A percentile compares a stretch with the other conserved stretches of the same genome.
phyloP scores from a whole-genome alignment of 1,140 invertebrate species.

The Drosophila subpulchrella region DNA sequence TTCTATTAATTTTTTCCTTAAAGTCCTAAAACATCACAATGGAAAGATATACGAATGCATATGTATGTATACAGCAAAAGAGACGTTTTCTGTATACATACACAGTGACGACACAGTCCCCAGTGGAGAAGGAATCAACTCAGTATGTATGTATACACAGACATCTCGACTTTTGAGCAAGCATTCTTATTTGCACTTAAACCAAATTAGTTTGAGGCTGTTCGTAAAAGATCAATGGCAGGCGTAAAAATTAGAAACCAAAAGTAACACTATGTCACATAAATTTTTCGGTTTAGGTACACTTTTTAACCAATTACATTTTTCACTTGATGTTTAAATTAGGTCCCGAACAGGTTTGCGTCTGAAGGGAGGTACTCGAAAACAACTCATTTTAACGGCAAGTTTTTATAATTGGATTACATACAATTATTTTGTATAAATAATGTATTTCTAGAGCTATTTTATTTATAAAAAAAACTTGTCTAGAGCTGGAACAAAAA shows the following conservation, averaged over 20 bases:
- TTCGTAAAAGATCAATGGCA: not conserved
- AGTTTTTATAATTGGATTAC: conserved; percentile 2
- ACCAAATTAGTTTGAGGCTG: not conserved
- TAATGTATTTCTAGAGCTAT: conserved; percentile 19
- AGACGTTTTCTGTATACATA: conserved; percentile 68
- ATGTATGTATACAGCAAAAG: conserved; percentile 23
- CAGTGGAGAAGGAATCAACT: not conserved
- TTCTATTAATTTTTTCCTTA: conserved; percentile 1
- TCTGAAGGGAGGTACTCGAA: conserved; percentile 4
- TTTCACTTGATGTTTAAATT: conserved; percentile 23
- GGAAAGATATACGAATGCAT: conserved; percentile 29
- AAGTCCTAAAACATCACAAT: conserved; percentile 16
- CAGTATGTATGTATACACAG: not conserved
- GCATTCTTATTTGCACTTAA: not conserved
- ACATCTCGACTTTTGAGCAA: not conserved
- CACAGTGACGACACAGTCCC: conserved; percentile 31
- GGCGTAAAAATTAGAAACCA: not conserved
- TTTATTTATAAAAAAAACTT: conserved; percentile 18
- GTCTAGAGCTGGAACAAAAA: conserved; percentile 3
- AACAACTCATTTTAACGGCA: not conserved
- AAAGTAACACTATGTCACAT: not conserved
- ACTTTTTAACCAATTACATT: conserved; percentile 20
- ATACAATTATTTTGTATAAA: conserved; percentile 22
- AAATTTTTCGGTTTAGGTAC: not conserved
- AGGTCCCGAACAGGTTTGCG: conserved; percentile 10